A percentile compares a stretch with the other conserved stretches of the same genome.
Evolutionary conservation across 2,797 vertebrate genomes (phyloP).

Genomic region (Botia kubotai): DNA sequence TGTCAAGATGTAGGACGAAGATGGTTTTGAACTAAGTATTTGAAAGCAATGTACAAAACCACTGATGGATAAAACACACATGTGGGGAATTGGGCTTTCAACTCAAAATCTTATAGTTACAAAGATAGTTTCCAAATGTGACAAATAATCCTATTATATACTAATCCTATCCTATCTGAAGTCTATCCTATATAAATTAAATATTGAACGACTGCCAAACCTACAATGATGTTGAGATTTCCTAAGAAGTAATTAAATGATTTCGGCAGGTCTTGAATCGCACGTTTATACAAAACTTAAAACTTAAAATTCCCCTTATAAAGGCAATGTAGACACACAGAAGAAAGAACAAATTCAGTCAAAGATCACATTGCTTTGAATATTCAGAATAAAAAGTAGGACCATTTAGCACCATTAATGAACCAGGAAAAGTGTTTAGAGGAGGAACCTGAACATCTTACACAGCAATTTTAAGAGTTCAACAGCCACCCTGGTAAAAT

Average conservation of each 20-base stretch:
- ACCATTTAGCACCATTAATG: slow-evolving; percentile 38
- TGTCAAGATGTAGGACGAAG: too few relatives aligned
- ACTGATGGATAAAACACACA: too few relatives aligned
- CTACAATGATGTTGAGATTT: not conserved
- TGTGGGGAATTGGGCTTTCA: not conserved
- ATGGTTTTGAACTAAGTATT: too few relatives aligned
- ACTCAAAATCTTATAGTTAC: not conserved
- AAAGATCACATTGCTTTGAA: not conserved
- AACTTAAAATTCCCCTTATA: not conserved
- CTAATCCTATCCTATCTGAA: too few relatives aligned
- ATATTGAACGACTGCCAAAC: not conserved
- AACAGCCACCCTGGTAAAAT: slow-evolving; percentile 44
- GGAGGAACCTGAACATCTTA: slow-evolving; percentile 37
- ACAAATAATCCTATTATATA: not conserved
- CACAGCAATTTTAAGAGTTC: slow-evolving; percentile 37
- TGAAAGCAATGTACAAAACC: too few relatives aligned
- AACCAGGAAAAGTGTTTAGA: slow-evolving; percentile 42
- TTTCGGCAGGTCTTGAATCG: not conserved
- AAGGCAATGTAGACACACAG: not conserved
- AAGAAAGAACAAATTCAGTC: not conserved
- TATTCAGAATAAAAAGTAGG: not conserved
- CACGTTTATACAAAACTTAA: not conserved
- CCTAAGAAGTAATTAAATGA: not conserved
- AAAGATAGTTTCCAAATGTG: not conserved
- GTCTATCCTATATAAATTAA: not conserved